A percentile compares a stretch with the other conserved stretches of the same genome.
phyloP scores from a whole-genome alignment of 2,113 vertebrate genomes.

The Phaethornis superciliosus region DNA sequence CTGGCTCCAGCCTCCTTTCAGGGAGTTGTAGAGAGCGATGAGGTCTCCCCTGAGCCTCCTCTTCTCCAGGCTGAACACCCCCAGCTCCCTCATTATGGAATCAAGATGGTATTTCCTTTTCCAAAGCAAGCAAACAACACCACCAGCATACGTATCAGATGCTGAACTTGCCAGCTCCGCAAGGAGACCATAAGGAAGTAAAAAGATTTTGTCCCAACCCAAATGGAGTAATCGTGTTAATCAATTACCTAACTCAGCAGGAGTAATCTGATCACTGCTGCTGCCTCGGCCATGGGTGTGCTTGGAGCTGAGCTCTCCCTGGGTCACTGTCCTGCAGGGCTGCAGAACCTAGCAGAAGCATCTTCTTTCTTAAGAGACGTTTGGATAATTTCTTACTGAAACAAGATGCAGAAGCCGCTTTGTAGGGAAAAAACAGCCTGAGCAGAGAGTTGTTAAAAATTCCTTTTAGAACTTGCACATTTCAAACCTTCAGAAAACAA shows the following conservation, averaged over 20 bases:
- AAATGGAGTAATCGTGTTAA: not conserved
- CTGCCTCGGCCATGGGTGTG: not conserved
- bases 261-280: not conserved
- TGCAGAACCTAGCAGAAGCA: not conserved
- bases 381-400: not conserved
- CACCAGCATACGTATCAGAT: not conserved
- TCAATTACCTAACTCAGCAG: not conserved
- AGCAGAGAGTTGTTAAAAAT: not conserved
- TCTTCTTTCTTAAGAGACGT: not conserved
- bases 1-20: no score
- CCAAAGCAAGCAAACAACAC: not conserved
- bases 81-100: no score
- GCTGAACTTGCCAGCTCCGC: not conserved
- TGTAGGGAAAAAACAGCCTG: not conserved
- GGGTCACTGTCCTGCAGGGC: accelerated
- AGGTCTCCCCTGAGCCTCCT: no score
- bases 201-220: not conserved
- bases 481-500: not conserved
- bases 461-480: not conserved
- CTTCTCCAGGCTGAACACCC: no score
- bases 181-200: not conserved
- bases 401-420: not conserved
- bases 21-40: no score
- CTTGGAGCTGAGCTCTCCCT: not conserved
- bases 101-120: not conserved